Base-by-base conservation (phyloP, 2,888 invertebrate species). In the Aelia acuminata region DNA sequence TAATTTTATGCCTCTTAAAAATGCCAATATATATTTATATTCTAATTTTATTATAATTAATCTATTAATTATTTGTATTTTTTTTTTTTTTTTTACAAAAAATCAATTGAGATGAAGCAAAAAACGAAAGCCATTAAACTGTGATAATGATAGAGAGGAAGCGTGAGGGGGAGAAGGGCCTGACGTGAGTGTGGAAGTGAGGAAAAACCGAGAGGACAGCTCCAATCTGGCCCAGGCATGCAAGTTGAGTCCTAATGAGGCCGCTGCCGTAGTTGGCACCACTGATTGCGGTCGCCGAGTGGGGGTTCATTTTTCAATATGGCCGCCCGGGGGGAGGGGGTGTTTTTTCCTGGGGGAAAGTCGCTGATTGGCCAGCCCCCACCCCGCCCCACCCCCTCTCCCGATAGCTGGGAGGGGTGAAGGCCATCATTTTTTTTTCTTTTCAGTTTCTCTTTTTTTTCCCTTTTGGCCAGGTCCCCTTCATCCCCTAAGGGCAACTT, bases 281-380 rank as follows among this genome's bases (percentile, higher is more conserved):
- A 85, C 53, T 85, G 49, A 49, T 85, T 85, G 49, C 85, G 85
- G 85, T 53, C 85, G 50, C 22, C 31, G 53, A n/a, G 85, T 22
- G 49, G 48, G 35, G 85, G 49, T 85, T 85, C 85, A 85, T 85
- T 85, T 85, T 85, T 85, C 85, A 85, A 85, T 85, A 85, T 85
- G 85, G 85, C 85, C 85, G 85, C 39, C 26, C 0, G 8, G 43
- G 31, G 22, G 85, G 85, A 39, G 85, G 85, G 53, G 85, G 85
- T 49, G 53, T 85, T 85, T 85, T 85, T 85, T 49, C 50, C 85
- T 13, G 48, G 53, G 39, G 49, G 48, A 39, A 35, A 50, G 50
- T 49, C 85, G 31, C 85, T 85, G 85, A 85, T 85, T 85, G 85
- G 85, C 85, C 85, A n/a, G 50, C 50, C 85, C 85, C 53, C 31